Conservation (phyloP, 2,888 invertebrate species). For the Yponomeuta plumbellus region DNA sequence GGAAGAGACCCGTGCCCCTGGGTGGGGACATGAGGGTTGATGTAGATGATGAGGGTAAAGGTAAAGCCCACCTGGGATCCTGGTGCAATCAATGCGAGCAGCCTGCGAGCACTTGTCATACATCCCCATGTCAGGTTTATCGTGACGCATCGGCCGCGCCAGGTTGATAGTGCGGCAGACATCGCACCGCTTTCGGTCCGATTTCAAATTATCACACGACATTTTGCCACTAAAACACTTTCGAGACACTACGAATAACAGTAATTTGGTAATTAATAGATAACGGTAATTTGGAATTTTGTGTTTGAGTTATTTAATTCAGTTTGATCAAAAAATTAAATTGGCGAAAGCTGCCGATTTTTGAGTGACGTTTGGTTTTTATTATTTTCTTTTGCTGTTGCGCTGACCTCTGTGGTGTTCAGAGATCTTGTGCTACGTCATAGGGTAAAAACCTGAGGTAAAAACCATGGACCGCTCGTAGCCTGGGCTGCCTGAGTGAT, state of each 20-base stretch:
- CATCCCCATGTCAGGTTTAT: slow-evolving; percentile 61
- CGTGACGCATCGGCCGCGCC: slow-evolving; percentile 45
- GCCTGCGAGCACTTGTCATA: slow-evolving; percentile 55
- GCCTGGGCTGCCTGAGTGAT: too few species aligned
- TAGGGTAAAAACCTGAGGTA: too few species aligned
- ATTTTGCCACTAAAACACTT: slow-evolving; percentile 30
- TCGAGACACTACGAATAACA: neutral
- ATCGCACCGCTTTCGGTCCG: slow-evolving; percentile 30
- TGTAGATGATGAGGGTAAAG: neutral
- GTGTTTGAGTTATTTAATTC: neutral
- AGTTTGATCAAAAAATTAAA: neutral
- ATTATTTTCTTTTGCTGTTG: neutral
- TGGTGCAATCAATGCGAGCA: slow-evolving; percentile 39
- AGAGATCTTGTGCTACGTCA: too few species aligned
- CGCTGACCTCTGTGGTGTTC: too few species aligned
- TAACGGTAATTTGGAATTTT: neutral
- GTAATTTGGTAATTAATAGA: neutral
- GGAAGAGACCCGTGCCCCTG: too few species aligned
- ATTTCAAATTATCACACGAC: slow-evolving; percentile 44
- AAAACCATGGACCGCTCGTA: too few species aligned
- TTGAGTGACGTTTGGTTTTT: neutral
- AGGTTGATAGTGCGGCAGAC: slow-evolving; percentile 57
- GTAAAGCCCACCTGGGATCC: slow-evolving; percentile 38
- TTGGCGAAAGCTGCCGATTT: neutral
- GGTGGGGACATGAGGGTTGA: too few species aligned